Base-by-base conservation (phyloP, 2,888 invertebrate genomes). In the Rambutsinella grinnellia region DNA sequence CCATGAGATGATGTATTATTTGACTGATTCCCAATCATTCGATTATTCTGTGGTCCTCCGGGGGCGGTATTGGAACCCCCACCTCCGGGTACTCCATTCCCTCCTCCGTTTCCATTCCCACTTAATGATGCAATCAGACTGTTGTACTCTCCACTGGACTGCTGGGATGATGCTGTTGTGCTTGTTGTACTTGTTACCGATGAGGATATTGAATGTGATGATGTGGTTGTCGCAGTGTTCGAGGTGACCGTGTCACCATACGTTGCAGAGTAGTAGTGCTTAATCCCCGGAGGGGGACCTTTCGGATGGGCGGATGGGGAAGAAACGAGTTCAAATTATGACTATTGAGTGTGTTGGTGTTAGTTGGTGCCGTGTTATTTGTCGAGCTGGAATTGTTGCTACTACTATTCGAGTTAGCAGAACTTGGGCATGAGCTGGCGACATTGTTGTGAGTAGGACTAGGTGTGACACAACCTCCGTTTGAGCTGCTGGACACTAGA, bases 401-500 rank as follows among this genome's bases (percentile, higher is more conserved):
- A 51, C 44, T 51, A 46, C 46, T 72, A 58, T 63, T 72, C 21
- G 19, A 60, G 62, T 65, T 71, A 15, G 76, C 67, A 51, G 78
- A 74, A 60, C 51, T 65, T 36, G 74, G 66, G 27, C 68, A 69
- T 47, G 76, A 69, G 63, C 65, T 76, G 61, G 63, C 63, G 51
- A 69, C 69, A 28, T 24, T 36, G 36, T 70, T 70, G 47, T 58
- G 63, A 44, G 57, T 76, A 60, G 79, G 79, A 79, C 69, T 79
- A 66, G 79, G 71, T 54, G 76, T 79, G 60, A 65, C 74, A 61
- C 79, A 74, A 56, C 76, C 65, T 47, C 67, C 71, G 36, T 65
- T 65, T 57, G 72, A 74, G 57, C 78, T 70, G 62, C 77, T 79
- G 21, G 81, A 81, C 49, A 77, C 77, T 13, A 79, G 66, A n/a